Base-by-base conservation (phyloP, 2,797 vertebrate species). In the Moxostoma hubbsi region DNA sequence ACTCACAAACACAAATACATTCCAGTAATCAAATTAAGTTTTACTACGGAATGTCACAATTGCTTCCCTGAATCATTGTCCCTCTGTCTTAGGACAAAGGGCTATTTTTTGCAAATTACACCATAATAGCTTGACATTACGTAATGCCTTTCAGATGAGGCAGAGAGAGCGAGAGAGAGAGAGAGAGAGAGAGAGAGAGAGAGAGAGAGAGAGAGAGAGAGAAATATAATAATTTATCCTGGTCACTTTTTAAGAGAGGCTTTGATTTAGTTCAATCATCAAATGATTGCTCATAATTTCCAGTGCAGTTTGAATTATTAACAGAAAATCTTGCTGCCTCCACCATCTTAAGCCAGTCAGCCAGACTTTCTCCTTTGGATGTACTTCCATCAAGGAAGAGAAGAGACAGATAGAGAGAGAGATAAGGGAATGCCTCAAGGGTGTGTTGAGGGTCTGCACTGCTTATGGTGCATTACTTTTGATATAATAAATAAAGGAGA, bases 251-350 rank as follows among this genome's bases (percentile, higher is more conserved):
- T 49, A 59, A n/a, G 11, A 50, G n/a, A 46, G 0, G 18, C 72
- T 73, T 73, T 73, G 72, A 51, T 73, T 62, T 73, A n/a, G n/a
- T n/a, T n/a, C n/a, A n/a, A n/a, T n/a, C n/a, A 58, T 13, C 5
- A 72, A 66, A 68, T 57, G 54, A 61, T n/a, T 53, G 9, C 45
- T 64, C 61, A 68, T 75, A 76, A 71, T 62, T 6, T 10, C 62
- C 67, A 5, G 45, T 58, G 63, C 62, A 63, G 67, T 66, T 70
- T 81, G 16, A 82, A 79, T 81, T 63, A 83, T 83, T 81, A 73
- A 69, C 45, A 53, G 45, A 63, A 45, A 76, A 54, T 72, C 36
- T 58, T 46, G 18, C 46, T 9, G 55, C 45, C 47, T 67, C 59
- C 59, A 12, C 61, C 1, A 10, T 55, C 47, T 53, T 54, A 36